A percentile compares a stretch with the other conserved stretches of the same genome.
Conservation (phyloP, 2,888 invertebrate genomes). For the Polydrusus cervinus region DNA sequence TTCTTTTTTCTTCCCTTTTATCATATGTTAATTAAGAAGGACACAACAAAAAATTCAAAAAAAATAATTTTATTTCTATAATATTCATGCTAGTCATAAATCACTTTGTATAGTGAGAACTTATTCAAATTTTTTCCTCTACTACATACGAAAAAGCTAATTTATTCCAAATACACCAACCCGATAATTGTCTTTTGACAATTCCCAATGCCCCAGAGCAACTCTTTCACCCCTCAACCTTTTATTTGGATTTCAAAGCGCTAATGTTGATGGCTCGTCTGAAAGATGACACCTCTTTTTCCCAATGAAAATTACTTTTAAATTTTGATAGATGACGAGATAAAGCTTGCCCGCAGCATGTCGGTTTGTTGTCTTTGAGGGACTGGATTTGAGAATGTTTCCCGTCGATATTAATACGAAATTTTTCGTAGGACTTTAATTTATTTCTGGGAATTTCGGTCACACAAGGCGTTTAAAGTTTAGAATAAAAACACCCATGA, state of each 20-base stretch:
- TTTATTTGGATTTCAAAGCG: conserved; percentile 64
- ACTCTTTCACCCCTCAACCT: conserved; percentile 62
- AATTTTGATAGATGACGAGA: conserved; percentile 68
- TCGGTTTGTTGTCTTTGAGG: conserved; percentile 25
- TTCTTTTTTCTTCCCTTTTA: too few species aligned
- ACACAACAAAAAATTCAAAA: too few species aligned
- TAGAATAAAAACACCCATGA: too few species aligned
- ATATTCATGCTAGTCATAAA: too few species aligned
- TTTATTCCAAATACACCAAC: not conserved
- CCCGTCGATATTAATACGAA: too few species aligned
- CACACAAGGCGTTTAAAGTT: too few species aligned
- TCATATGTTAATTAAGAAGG: too few species aligned
- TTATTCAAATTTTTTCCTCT: too few species aligned
- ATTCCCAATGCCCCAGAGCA: conserved; percentile 49
- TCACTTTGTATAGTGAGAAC: too few species aligned
- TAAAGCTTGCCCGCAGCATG: conserved; percentile 56
- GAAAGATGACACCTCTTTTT: conserved; percentile 70
- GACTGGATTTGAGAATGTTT: not conserved
- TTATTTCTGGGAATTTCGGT: too few species aligned
- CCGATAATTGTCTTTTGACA: conserved; percentile 11
- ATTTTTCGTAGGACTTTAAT: too few species aligned
- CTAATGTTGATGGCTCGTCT: conserved; percentile 63
- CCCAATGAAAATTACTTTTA: conserved; percentile 70
- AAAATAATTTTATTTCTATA: too few species aligned
- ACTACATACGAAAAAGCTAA: not conserved